A percentile compares a stretch with the other conserved stretches of the same genome.
Conservation (phyloP, 2,888 invertebrate genomes). For the Osedax frankpressi region DNA sequence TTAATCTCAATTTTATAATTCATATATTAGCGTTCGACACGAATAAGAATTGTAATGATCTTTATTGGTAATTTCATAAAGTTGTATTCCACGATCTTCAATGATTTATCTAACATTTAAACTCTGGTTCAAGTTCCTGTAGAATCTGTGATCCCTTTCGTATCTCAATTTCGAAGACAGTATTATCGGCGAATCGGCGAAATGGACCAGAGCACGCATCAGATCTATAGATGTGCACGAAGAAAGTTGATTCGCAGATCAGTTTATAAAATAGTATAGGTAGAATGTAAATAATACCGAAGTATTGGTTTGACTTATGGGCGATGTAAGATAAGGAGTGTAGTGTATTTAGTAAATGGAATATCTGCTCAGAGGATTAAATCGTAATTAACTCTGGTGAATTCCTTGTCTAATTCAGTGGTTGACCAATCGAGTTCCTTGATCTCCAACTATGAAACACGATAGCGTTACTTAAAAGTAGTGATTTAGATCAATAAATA, state of each 20-base stretch:
- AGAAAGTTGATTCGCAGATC: too few species aligned
- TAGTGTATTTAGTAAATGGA: too few species aligned
- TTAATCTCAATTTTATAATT: too few species aligned
- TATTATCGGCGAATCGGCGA: neutral
- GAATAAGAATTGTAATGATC: too few species aligned
- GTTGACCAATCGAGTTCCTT: slow-evolving; percentile 35
- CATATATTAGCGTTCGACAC: too few species aligned
- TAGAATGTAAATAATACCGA: too few species aligned
- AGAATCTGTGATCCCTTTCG: neutral
- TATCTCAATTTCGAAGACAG: neutral
- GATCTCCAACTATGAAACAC: slow-evolving; percentile 16
- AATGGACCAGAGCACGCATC: neutral
- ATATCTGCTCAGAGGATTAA: slow-evolving; percentile 44
- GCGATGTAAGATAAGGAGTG: too few species aligned
- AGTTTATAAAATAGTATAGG: too few species aligned
- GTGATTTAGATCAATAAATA: slow-evolving; percentile 4
- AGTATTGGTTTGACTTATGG: too few species aligned
- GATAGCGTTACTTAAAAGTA: neutral
- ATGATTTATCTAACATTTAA: neutral
- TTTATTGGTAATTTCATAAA: too few species aligned
- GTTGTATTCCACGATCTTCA: neutral
- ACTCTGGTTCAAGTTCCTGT: neutral
- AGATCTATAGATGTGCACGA: neutral
- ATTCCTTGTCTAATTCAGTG: slow-evolving; percentile 25
- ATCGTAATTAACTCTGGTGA: slow-evolving; percentile 29